Base-by-base conservation (phyloP, 2,797 vertebrate species). In the Phoeniculus purpureus region DNA sequence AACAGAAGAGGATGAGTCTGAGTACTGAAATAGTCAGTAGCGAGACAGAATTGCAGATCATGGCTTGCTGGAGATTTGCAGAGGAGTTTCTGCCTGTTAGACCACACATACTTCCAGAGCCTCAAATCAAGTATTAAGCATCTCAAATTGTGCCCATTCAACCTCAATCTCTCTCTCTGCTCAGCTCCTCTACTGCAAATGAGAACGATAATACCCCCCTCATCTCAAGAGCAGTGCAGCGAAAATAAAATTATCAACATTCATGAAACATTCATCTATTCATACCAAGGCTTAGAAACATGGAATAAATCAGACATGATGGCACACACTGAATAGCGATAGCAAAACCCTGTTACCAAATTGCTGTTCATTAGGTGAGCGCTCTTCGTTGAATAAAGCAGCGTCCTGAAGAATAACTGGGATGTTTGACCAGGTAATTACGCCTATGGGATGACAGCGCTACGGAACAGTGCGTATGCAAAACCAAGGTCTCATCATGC, bases 221-320 rank as follows among this genome's bases (percentile, higher is more conserved):
- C 85, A 90, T 81, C 91, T 94, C 54, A 82, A 94, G 54, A 96
- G 77, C 65, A 81, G 32, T 34, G 67, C 85, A 77, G 64, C 2
- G 5, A 93, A 94, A 94, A 91, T 84, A 92, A 92, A 93, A 95
- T 95, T 91, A 92, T 93, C 78, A 95, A 88, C 85, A 84, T 74
- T 93, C 87, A 94, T 72, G 87, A 92, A 93, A 94, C 78, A 84
- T 86, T 96, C 48, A 86, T 90, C 83, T 86, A 55, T 74, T 95
- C 71, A 64, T 37, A 88, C 23, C 10, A 45, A 67, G 67, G 77
- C 68, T 92, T 75, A 87, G 83, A 92, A 91, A 91, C 40, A 32
- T 79, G 47, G 51, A 90, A 91, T 91, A 95, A 91, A 94, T 90
- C 58, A 90, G 89, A 75, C 59, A 65, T 71, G 78, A 84, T 88